Percentiles rank a stretch among this genome's conserved stretches.
Evolutionary conservation across 2,797 vertebrate genomes (phyloP).

Genomic region (Acanthurus leucopareius): DNA sequence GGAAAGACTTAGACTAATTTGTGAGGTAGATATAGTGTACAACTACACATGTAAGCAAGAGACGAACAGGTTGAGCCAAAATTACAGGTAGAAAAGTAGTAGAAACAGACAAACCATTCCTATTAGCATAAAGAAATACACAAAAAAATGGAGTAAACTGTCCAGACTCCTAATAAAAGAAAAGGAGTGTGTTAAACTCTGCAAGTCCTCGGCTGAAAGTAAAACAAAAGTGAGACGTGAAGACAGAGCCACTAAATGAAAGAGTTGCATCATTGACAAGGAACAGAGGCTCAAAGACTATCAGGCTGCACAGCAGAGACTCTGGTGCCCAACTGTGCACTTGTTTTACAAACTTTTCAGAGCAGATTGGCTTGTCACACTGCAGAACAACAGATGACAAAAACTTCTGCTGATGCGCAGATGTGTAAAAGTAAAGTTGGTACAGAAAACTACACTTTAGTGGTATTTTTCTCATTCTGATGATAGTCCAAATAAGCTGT

Average conservation of each 20-base stretch:
- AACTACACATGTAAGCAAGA: constrained; percentile 13
- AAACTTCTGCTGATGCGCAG: constrained; percentile 46
- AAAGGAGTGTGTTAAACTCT: constrained; percentile 68
- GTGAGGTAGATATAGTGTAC: constrained; percentile 22
- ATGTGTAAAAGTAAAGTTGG: constrained; percentile 23
- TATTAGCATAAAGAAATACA: constrained; percentile 41
- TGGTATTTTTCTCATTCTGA: background rate
- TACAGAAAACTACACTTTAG: constrained; percentile 21
- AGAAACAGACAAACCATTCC: constrained; percentile 47
- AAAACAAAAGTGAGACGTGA: constrained; percentile 73
- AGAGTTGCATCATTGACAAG: constrained; percentile 82
- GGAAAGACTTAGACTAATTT: constrained; percentile 22
- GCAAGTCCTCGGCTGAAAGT: constrained; percentile 71
- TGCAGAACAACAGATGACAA: constrained; percentile 29
- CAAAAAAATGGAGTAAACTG: constrained; percentile 38
- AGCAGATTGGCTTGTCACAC: constrained; percentile 59
- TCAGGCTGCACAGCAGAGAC: constrained; percentile 52
- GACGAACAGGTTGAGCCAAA: constrained; percentile 35
- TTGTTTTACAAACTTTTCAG: constrained; percentile 66
- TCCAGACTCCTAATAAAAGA: constrained; percentile 63
- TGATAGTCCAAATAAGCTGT: constrained; percentile 2
- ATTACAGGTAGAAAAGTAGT: constrained; percentile 36
- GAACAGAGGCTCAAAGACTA: constrained; percentile 64
- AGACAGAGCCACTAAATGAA: constrained; percentile 75
- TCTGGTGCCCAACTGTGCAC: constrained; percentile 60